These are phyloP conservation scores for Platorchestia sp. DNA, from an alignment of 1,140 invertebrate genomes.

Conservation along the genomic window DNA sequence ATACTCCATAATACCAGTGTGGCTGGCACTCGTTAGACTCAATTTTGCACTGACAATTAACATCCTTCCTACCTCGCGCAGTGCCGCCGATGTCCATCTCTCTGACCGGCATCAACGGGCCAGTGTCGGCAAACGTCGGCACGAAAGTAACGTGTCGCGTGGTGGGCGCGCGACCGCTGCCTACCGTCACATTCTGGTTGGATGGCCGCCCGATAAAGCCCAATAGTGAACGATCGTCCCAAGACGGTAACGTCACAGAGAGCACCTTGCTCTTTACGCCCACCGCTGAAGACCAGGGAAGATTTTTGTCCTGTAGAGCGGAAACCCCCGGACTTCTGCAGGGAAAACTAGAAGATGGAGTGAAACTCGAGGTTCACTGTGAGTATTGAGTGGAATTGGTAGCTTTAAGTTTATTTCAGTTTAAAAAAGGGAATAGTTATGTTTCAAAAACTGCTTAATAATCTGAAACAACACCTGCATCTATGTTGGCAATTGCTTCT, in stretches of 20 bases:
- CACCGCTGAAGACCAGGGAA: slow-evolving; percentile 86
- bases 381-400: slow-evolving; percentile 76
- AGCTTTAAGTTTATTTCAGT: too few relatives aligned
- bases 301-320: slow-evolving; percentile 84
- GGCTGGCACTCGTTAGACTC: too few relatives aligned
- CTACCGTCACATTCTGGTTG: slow-evolving; percentile 85
- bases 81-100: slow-evolving; percentile 65
- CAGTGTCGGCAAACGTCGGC: slow-evolving; percentile 82
- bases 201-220: slow-evolving; percentile 72
- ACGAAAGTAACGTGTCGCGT: slow-evolving; percentile 84
- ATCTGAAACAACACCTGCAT: too few relatives aligned
- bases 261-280: slow-evolving; percentile 86
- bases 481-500: too few relatives aligned
- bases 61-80: slow-evolving; percentile 24
- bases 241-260: slow-evolving; percentile 86
- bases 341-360: slow-evolving; percentile 83
- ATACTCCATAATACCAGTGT: too few relatives aligned
- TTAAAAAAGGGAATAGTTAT: too few relatives aligned
- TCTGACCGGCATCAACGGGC: slow-evolving; percentile 71
- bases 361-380: slow-evolving; percentile 90
- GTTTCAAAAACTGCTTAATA: too few relatives aligned
- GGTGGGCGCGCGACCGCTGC: slow-evolving; percentile 83
- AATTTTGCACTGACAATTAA: too few relatives aligned
- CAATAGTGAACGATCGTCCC: slow-evolving; percentile 63
- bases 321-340: slow-evolving; percentile 81